Evolutionary conservation across 1,140 invertebrate species (phyloP).

Genomic region (Drosophila kurseongensis): DNA sequence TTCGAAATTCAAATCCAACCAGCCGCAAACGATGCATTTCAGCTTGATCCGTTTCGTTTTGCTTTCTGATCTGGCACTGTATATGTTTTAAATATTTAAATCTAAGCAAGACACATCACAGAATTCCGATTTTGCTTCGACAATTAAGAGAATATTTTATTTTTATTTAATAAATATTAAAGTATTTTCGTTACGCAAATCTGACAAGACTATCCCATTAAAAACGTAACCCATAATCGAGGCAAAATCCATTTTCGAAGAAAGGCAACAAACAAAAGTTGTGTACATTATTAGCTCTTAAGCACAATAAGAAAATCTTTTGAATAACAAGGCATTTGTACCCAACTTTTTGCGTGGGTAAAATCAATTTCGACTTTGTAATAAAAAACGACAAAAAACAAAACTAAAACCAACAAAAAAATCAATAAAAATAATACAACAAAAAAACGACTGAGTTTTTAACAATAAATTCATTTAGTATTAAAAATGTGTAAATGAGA

Average conservation of each 20-base stretch:
- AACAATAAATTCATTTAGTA: constrained; percentile 9
- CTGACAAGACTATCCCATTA: constrained; percentile 21
- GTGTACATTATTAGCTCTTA: constrained; percentile 65
- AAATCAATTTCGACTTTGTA: constrained; percentile 67
- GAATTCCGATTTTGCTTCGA: constrained; percentile 36
- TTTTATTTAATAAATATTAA: constrained; percentile 78
- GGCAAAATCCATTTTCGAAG: constrained; percentile 34
- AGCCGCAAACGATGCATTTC: constrained; percentile 3
- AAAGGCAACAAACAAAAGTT: constrained; percentile 28
- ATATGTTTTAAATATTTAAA: constrained; percentile 69
- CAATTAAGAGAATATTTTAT: constrained; percentile 62
- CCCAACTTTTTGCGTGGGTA: constrained; percentile 65
- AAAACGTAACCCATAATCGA: constrained; percentile 31
- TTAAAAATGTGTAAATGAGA: constrained; percentile 3
- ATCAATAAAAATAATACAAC: constrained; percentile 58
- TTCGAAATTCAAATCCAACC: constrained; percentile 14
- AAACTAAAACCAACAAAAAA: constrained; percentile 41
- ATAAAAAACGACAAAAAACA: constrained; percentile 45
- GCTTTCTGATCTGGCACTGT: constrained; percentile 50
- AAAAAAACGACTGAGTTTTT: constrained; percentile 28
- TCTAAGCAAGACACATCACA: constrained; percentile 43
- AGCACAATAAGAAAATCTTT: constrained; percentile 60
- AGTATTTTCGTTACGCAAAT: constrained; percentile 62
- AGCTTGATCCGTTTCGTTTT: constrained; percentile 45
- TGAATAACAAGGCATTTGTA: constrained; percentile 46